These are phyloP conservation scores for Agrypnus murinus DNA, from an alignment of 2,888 invertebrate genomes.

Conservation along the genomic window DNA sequence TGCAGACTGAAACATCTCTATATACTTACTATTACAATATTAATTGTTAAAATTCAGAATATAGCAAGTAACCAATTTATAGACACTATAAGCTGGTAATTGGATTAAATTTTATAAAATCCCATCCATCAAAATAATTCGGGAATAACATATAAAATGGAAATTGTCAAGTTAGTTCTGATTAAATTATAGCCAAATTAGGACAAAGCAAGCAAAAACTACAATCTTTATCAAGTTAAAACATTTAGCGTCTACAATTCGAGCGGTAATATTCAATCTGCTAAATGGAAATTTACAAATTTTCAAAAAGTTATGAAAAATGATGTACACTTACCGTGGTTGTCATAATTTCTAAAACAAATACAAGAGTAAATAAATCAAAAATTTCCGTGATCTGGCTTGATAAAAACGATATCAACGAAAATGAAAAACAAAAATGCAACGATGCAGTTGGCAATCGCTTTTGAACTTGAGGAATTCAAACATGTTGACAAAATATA, in stretches of 20 bases:
- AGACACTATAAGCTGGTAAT: background rate
- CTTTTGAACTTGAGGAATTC: background rate
- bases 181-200: background rate
- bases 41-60: background rate
- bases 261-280: background rate
- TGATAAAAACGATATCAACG: conserved; percentile 10
- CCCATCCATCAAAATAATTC: background rate
- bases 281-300: background rate
- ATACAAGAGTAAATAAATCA: conserved; percentile 35
- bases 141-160: conserved; percentile 3
- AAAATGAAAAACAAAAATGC: conserved; percentile 21
- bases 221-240: conserved; percentile 1
- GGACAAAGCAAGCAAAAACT: background rate
- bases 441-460: conserved; percentile 19
- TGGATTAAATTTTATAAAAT: too few relatives aligned
- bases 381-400: conserved; percentile 16
- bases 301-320: background rate
- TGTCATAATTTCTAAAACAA: conserved; percentile 28
- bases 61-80: background rate
- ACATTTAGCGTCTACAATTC: conserved; percentile 3
- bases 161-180: background rate
- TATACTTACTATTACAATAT: background rate
- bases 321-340: conserved; percentile 31
- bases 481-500: too few relatives aligned
- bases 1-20: conserved; percentile 18